Percentiles rank a stretch among this genome's conserved stretches.
Evolutionary conservation across 2,888 invertebrate genomes (phyloP).

Genomic region (Chirona hameri): DNA sequence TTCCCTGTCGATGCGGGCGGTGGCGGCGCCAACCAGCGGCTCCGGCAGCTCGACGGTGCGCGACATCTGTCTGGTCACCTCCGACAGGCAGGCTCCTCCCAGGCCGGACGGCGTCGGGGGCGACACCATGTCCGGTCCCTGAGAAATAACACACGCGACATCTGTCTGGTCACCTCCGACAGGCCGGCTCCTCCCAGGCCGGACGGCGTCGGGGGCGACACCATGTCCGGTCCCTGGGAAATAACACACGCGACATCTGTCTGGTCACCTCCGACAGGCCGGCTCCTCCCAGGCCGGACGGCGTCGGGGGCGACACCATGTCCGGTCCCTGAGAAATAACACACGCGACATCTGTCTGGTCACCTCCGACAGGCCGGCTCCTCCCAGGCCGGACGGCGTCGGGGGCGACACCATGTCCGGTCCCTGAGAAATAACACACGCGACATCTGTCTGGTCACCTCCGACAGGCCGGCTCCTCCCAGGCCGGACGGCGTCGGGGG

Average conservation of each 20-base stretch:
- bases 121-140: neutral
- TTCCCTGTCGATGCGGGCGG: too few species aligned
- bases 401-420: neutral
- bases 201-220: neutral
- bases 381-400: neutral
- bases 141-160: neutral
- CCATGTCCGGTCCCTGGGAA: neutral
- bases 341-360: neutral
- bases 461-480: too few species aligned
- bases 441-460: neutral
- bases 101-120: neutral
- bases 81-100: too few species aligned
- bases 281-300: too few species aligned
- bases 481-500: neutral
- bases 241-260: neutral
- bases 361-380: too few species aligned
- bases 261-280: too few species aligned
- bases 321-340: neutral
- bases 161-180: neutral
- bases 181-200: too few species aligned
- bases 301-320: neutral
- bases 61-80: neutral
- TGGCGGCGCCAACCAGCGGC: too few species aligned
- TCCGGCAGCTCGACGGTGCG: neutral
- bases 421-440: too few species aligned